Base-by-base conservation (phyloP, 1,140 invertebrate species). In the Hycleus phaleratus region DNA sequence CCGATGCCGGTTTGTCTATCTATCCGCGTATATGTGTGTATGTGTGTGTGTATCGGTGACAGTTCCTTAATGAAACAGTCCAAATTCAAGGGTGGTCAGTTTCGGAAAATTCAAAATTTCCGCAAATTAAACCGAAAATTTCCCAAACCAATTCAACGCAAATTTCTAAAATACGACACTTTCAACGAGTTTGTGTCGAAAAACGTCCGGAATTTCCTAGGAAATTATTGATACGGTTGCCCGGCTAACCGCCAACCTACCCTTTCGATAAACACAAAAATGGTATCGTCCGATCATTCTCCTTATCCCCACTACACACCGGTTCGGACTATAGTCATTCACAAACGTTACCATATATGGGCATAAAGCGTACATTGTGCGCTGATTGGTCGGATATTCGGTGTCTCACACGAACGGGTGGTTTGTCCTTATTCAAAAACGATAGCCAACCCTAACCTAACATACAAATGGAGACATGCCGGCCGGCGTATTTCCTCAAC, bases 311-410 rank as follows among this genome's bases (percentile, higher is more conserved):
- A 69, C 73, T 73, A 69, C 40, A 11, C 18, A 18, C 18, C 18
- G 18, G 18, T 18, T 18, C 18, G 10, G 9, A 32, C 18, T 18
- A 1, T 61, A 55, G 70, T 73, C 74, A 75, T 75, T 75, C 75
- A 78, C 77, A 76, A 77, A 79, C 78, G 81, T 82, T 83, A 81
- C 84, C 83, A 84, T 85, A 85, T 86, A 85, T 85, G 84, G 85
- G 81, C 82, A 85, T 83, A 82, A 83, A 83, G 80, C 79, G 79
- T 79, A 80, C 77, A 69, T 72, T 66, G 76, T 58, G 59, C 67
- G 73, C 69, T 73, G 78, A 86, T 86, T 86, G 85, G 85, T 60
- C 49, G 51, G n/a, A 18, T 38, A 40, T 59, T 63, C 56, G 64
- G 38, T 32, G 7, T 32, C 32, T 4, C 32, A 32, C 7, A 5